phyloP scores from a whole-genome alignment of 2,113 vertebrate genomes.

The Tyrannus savana region DNA sequence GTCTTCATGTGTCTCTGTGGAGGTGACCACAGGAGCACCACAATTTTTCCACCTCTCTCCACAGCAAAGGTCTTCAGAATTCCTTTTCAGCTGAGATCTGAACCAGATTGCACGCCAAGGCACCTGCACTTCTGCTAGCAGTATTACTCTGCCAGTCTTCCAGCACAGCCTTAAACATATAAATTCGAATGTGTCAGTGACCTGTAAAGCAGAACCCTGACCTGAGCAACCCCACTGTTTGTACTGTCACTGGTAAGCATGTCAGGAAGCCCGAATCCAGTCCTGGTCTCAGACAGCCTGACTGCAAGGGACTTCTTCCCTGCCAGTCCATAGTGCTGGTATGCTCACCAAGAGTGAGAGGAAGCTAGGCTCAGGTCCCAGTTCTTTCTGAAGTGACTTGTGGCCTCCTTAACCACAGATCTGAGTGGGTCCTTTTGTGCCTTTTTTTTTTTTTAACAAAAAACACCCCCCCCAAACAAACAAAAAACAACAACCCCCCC shows the following conservation, averaged over 20 bases:
- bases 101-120: background rate
- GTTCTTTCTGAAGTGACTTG: background rate
- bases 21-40: background rate
- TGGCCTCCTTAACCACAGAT: background rate
- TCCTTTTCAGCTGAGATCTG: background rate
- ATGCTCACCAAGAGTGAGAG: background rate
- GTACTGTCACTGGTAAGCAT: background rate
- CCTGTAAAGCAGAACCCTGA: background rate
- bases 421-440: background rate
- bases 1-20: background rate
- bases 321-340: fast-evolving
- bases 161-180: background rate
- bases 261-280: background rate
- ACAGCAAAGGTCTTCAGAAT: background rate
- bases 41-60: background rate
- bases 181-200: background rate
- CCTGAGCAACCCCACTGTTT: background rate
- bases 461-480: no score
- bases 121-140: background rate
- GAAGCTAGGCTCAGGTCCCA: background rate
- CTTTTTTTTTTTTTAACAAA: background rate
- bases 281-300: background rate
- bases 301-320: background rate
- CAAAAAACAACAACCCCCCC: no score
- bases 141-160: background rate